These are phyloP conservation scores for Arremon brunneinucha DNA, from an alignment of 2,797 vertebrate genomes.

Conservation along the genomic window DNA sequence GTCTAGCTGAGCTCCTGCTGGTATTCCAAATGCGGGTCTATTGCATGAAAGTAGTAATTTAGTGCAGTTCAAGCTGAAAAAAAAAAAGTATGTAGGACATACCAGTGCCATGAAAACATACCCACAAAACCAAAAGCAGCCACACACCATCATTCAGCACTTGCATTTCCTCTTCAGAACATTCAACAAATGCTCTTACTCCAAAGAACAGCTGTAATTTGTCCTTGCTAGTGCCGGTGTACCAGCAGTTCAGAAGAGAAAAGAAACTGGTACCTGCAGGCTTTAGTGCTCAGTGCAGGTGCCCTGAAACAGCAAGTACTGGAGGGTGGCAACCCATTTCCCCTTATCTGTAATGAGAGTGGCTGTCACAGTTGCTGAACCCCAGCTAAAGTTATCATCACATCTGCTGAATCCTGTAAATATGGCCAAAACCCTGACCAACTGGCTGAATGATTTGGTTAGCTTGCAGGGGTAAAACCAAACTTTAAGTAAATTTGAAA, in stretches of 20 bases:
- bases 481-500: neutral
- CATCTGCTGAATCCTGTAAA: conserved; percentile 10
- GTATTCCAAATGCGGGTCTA: neutral
- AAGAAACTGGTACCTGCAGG: neutral
- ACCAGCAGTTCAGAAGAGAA: neutral
- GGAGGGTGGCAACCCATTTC: neutral
- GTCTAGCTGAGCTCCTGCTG: neutral
- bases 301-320: neutral
- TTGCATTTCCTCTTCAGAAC: conserved; percentile 1
- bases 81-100: neutral
- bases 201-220: neutral
- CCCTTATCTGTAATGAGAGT: neutral
- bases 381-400: neutral
- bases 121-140: conserved; percentile 34
- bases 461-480: neutral
- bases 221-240: neutral
- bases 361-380: neutral
- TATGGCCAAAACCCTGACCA: neutral
- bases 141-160: neutral
- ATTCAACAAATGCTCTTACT: neutral
- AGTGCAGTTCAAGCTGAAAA: neutral
- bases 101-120: neutral
- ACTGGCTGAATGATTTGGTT: neutral
- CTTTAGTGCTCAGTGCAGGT: neutral
- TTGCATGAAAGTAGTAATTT: neutral